Conservation (phyloP, 2,888 invertebrate genomes). For the Tachystola acroxantha region DNA sequence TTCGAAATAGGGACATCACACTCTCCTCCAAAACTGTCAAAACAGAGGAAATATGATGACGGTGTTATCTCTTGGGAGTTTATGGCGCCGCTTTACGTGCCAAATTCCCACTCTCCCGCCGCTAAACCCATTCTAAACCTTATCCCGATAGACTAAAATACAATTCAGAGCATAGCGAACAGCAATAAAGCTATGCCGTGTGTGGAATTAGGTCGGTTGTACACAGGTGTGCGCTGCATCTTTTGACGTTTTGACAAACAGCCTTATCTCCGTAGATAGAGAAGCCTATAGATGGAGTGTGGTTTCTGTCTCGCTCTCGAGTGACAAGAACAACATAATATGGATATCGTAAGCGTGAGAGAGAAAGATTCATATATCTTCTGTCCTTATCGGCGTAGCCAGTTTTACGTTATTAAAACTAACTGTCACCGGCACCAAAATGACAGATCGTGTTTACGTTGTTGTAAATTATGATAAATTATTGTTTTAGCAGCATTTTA, state of each 20-base stretch:
- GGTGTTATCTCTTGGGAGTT: conserved; percentile 35
- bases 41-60: conserved; percentile 48
- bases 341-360: too few species aligned
- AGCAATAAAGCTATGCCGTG: conserved; percentile 19
- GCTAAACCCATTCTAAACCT: conserved; percentile 17
- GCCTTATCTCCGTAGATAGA: too few species aligned
- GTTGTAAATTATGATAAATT: too few species aligned
- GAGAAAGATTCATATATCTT: too few species aligned
- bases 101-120: conserved; percentile 18
- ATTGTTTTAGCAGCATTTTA: too few species aligned
- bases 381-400: too few species aligned
- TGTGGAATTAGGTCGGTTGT: conserved; percentile 38
- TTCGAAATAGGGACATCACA: background rate
- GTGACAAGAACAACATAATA: too few species aligned
- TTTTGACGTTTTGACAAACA: conserved; percentile 50
- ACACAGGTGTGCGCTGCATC: conserved; percentile 42
- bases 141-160: conserved; percentile 11
- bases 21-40: conserved; percentile 24
- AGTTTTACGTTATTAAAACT: too few species aligned
- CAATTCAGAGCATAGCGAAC: conserved; percentile 13
- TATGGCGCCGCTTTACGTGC: conserved; percentile 19
- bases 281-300: too few species aligned
- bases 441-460: too few species aligned
- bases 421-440: too few species aligned
- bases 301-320: too few species aligned